Base-by-base conservation (phyloP, 2,797 vertebrate genomes). In the Tangara arthus region DNA sequence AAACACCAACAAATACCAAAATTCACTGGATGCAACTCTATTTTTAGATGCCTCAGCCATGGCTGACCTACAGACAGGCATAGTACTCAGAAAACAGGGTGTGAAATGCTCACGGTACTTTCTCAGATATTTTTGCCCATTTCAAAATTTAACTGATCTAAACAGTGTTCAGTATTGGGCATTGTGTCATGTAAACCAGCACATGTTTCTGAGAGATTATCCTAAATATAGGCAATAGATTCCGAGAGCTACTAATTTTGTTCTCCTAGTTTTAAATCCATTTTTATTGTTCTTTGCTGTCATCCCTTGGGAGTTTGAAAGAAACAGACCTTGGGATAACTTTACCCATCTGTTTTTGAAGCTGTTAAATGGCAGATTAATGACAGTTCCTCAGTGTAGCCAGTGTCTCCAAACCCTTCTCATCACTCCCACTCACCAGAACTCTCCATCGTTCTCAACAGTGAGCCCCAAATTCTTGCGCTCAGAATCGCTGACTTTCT, bases 361-460 rank as follows among this genome's bases (percentile, higher is more conserved):
- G 64, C 35, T 78, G 28, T 50, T 75, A 56, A 81, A 76, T 46
- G 23, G 35, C 41, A 82, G 59, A 84, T 72, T 70, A 71, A 68
- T 75, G 73, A 34, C n/a, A 90, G 37, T 20, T 70, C 44, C 32
- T 73, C 20, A 21, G 12, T 8, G 37, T 16, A 87, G 41, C 34
- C 60, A 60, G 24, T 19, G 71, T 47, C 39, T 53, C 44, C 44
- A 72, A 65, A 56, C 30, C 42, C 41, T 49, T 71, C 57, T 42
- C 37, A 8, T 32, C 60, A 68, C 30, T 75, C 34, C 60, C 68
- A 77, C 98, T 98, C 92, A 99, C 99, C 99, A 99, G 97, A 99
- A 99, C 95, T 99, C 99, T 69, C 99, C 99, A 90, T 99, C 99
- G 6, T 99, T 98, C 84, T 97, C 97, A 56, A 99, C 98, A 8